phyloP scores from a whole-genome alignment of 23 tunicate species.

The Ascidia mentula region DNA sequence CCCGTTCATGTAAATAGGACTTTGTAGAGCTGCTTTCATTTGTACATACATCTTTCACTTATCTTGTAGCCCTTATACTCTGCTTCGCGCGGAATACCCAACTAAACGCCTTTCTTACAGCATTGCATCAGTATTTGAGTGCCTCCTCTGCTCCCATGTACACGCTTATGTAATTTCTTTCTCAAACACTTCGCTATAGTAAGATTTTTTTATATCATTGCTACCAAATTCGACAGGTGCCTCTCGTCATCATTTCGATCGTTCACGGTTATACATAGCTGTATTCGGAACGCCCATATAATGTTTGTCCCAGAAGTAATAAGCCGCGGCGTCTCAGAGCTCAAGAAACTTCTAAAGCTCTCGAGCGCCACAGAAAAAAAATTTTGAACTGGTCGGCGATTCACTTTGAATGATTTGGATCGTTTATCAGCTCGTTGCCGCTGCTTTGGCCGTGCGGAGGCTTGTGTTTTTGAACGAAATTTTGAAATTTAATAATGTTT shows the following conservation, averaged over 20 bases:
- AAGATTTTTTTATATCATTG: no score
- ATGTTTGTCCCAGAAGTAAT: no score
- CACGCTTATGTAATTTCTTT: neutral
- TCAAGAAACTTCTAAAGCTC: no score
- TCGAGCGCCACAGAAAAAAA: no score
- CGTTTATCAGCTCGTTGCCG: no score
- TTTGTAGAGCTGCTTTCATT: neutral
- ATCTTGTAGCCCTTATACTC: neutral
- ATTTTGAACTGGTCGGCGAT: no score
- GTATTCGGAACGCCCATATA: no score
- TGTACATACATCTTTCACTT: neutral
- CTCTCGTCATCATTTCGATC: conserved; percentile 2
- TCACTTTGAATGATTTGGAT: no score
- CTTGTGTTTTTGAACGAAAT: no score
- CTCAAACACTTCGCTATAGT: neutral
- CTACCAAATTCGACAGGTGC: neutral
- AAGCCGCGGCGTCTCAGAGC: no score
- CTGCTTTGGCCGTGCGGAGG: no score
- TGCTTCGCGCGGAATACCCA: neutral
- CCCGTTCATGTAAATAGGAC: neutral
- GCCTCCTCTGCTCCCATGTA: conserved; percentile 2
- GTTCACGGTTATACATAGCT: neutral
- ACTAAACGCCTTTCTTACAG: conserved; percentile 6
- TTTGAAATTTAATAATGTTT: no score
- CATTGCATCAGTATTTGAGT: conserved; percentile 6